Conservation (phyloP, 2,113 vertebrate genomes). For the Neomonachus schauinslandi region DNA sequence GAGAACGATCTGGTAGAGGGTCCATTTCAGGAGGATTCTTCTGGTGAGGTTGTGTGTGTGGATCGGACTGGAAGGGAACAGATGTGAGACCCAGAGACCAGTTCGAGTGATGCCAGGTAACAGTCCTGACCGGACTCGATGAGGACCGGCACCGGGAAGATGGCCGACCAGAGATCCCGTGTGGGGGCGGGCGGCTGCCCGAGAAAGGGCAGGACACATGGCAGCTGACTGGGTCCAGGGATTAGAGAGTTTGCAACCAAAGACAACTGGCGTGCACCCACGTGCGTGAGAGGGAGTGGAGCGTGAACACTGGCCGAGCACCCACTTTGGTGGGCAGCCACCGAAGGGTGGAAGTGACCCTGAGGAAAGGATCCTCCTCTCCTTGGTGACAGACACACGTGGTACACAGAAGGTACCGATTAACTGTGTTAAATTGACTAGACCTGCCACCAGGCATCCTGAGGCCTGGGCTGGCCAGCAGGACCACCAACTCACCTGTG, state of each 20-base stretch:
- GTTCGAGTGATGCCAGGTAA: neutral
- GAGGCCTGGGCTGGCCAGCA: neutral
- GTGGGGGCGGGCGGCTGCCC: neutral
- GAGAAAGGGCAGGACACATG: neutral
- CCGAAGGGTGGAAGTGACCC: neutral
- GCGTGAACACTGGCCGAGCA: neutral
- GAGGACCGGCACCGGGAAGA: neutral
- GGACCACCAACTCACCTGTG: constrained; percentile 90
- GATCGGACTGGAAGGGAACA: neutral
- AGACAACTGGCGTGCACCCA: neutral
- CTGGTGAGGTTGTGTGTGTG: neutral
- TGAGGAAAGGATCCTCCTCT: neutral
- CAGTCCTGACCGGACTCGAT: neutral
- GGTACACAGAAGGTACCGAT: neutral
- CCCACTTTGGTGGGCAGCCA: neutral
- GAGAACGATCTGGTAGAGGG: neutral
- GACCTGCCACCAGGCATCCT: neutral
- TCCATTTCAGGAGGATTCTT: neutral
- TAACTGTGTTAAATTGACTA: neutral
- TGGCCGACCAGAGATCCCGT: neutral
- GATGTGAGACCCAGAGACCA: neutral
- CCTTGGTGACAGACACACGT: neutral
- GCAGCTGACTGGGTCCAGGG: neutral
- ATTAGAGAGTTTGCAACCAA: neutral
- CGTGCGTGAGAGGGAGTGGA: rapidly evolving